phyloP scores from a whole-genome alignment of 2,797 vertebrate species.

The Hirundo rustica region DNA sequence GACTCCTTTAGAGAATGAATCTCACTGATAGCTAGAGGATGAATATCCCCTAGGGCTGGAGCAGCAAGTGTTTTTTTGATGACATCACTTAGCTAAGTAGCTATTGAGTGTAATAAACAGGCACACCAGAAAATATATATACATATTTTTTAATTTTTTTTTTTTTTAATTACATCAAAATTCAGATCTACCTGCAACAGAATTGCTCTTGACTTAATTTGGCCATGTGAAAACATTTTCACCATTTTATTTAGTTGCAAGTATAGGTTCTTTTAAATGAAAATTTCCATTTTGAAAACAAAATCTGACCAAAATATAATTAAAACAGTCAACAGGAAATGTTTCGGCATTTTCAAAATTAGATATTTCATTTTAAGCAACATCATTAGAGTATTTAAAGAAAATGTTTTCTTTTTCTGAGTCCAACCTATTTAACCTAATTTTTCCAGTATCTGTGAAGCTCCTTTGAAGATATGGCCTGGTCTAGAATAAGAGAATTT shows the following conservation, averaged over 20 bases:
- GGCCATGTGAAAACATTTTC: neutral
- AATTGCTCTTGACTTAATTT: neutral
- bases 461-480: neutral
- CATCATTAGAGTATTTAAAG: neutral
- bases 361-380: neutral
- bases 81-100: neutral
- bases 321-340: neutral
- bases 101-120: neutral
- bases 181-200: neutral
- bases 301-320: neutral
- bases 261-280: neutral
- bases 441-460: neutral
- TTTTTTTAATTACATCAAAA: neutral
- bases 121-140: rapidly evolving
- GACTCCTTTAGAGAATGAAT: neutral
- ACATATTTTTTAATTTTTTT: too few relatives aligned
- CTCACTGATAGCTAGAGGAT: neutral
- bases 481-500: neutral
- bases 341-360: neutral
- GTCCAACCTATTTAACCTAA: neutral
- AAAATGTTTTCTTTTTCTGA: neutral
- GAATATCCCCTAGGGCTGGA: neutral
- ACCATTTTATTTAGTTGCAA: neutral
- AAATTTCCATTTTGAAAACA: neutral
- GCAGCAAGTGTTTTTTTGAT: neutral